Base-by-base conservation (phyloP, 2,888 invertebrate genomes). In the Rhagophthalmus giganteus region DNA sequence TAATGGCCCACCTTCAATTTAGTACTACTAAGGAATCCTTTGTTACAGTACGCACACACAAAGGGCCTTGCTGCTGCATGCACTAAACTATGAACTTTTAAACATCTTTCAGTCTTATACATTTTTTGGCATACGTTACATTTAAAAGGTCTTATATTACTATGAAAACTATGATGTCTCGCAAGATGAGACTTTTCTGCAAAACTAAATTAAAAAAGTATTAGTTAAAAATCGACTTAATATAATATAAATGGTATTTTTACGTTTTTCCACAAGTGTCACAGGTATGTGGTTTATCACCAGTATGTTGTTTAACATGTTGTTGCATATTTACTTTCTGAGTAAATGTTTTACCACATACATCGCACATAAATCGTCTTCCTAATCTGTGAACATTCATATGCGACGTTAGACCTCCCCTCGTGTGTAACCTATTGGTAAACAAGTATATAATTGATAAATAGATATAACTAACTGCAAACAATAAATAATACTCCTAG, bases 11-110 rank as follows among this genome's bases (percentile, higher is more conserved):
- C 73, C 77, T 34, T 81, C 71, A 55, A 79, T 74, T 54, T 83
- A 74, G 58, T 83, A 74, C 71, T 84, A 78, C 60, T 86, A 57
- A 59, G 73, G 58, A 81, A 81, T n/a, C 80, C 79, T 64, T 81
- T 81, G 45, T 74, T 76, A 64, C 81, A 81, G 41, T 78, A 76
- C 8, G 70, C 74, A 59, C 81, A 81, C 1, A 78, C 77, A 55
- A 79, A 80, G 0, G 80, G 80, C 14, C 81, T 71, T 46, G 77
- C 77, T 48, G 77, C 76, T 1, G 78, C 71, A 62, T 81, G 81
- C 1, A 80, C 79, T 58, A 79, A 68, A 55, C 77, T 77, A 59
- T 81, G 81, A 0, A 81, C 79, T 61, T 80, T 81, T 1, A 81
- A 71, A 55, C 80, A 80, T 11, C 80, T 74, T 64, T 81, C 80